A percentile compares a stretch with the other conserved stretches of the same genome.
phyloP scores from a whole-genome alignment of 2,888 invertebrate species.

The Tachina fera region DNA sequence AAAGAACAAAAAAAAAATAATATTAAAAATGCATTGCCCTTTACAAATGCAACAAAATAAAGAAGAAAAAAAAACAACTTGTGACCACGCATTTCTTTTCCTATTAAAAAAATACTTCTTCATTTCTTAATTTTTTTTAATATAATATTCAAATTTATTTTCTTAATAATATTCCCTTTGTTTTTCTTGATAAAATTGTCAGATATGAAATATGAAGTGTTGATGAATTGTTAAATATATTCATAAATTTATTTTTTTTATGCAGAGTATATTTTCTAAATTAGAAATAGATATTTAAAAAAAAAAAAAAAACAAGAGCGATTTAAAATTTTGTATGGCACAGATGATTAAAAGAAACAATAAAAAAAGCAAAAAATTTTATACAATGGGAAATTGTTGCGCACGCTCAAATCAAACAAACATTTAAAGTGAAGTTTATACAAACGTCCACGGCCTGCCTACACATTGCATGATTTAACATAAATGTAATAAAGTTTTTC shows the following conservation, averaged over 20 bases:
- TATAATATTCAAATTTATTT: constrained; percentile 41
- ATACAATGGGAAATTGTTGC: constrained; percentile 26
- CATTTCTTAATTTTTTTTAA: neutral
- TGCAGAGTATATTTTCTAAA: neutral
- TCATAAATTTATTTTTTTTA: neutral
- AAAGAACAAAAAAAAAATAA: constrained; percentile 16
- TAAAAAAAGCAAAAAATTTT: too few relatives aligned
- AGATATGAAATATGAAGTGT: constrained; percentile 68
- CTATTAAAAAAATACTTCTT: neutral
- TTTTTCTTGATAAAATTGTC: constrained; percentile 52
- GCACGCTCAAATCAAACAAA: constrained; percentile 51
- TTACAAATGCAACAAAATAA: constrained; percentile 4
- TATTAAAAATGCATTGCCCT: constrained; percentile 31
- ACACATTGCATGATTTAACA: constrained; percentile 66
- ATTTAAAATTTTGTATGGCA: constrained; percentile 61
- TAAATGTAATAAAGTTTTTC: constrained; percentile 43
- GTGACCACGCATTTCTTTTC: constrained; percentile 67
- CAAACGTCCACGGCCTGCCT: constrained; percentile 42
- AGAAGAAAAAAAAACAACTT: neutral
- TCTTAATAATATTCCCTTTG: constrained; percentile 37
- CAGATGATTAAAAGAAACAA: constrained; percentile 46
- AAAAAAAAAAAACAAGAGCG: constrained; percentile 4
- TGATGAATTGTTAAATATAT: constrained; percentile 65
- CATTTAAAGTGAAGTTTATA: constrained; percentile 2
- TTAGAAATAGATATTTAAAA: neutral